Evolutionary conservation across 1,140 invertebrate genomes (phyloP), one percentile per base, ranked within the genome.

Genomic region (Orius insidiosus): DNA sequence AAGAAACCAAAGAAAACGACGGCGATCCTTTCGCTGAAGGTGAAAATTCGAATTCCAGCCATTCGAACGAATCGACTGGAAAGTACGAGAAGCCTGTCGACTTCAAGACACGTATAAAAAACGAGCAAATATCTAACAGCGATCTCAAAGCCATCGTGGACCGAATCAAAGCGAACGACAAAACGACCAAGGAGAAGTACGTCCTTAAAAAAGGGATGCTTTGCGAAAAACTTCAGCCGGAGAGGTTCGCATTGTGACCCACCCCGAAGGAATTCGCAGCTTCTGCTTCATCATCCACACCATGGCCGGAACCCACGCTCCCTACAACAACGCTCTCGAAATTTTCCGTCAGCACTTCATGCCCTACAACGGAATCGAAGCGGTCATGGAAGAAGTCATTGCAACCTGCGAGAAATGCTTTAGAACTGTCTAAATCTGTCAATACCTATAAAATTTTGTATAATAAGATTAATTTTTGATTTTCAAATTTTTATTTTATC

Each of bases 321-420:
- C 42, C 8, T 19, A 24, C 10, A 6, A 31, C 4, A 44, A 44
- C 16, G 30, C 24, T 24, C n/a, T 44, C 24, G 3, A n/a, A 6
- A 19, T 44, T 31, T 32, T 44, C 19, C 16, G 30, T 13, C 5
- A 44, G 30, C 24, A 44, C 30, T 44, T 44, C 15, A 32, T 24
- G 16, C 42, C n/a, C 16, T 24, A 24, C n/a, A 5, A 30, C 9
- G 16, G 16, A 15, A 16, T 40, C 9, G 11, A 40, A 10, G 16
- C 5, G 5, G 16, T 18, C 9, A 16, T 40, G 11, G 16, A 13
- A 10, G 16, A 15, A 40, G 38, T 40, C 16, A 10, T 40, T 13
- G 4, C 11, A 5, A 16, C 11, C 4, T 40, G 38, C 16, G 38
- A 40, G 24, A 24, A 24, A 24, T 24, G 24, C 24, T 24, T 24